These are phyloP conservation scores for Diplolepis rosae DNA, from an alignment of 2,888 invertebrate species.

Conservation along the genomic window DNA sequence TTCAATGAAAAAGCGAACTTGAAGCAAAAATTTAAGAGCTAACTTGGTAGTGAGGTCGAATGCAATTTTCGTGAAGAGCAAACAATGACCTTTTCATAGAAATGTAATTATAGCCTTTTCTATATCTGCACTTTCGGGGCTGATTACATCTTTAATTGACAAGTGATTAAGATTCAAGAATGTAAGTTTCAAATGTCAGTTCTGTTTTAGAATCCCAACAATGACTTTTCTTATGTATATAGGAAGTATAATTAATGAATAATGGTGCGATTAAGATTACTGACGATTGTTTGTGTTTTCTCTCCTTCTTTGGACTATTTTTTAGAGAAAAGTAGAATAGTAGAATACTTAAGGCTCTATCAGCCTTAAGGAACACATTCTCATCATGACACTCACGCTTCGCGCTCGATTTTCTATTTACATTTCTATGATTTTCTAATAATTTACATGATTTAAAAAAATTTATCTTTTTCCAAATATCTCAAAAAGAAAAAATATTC, in stretches of 20 bases:
- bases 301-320: not conserved
- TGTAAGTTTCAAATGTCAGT: not conserved
- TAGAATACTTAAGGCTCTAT: too few relatives aligned
- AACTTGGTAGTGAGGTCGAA: not conserved
- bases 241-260: not conserved
- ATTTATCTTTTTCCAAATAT: too few relatives aligned
- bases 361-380: too few relatives aligned
- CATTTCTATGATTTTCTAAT: too few relatives aligned
- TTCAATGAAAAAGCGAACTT: not conserved
- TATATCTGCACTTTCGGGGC: not conserved
- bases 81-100: not conserved
- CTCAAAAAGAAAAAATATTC: too few relatives aligned
- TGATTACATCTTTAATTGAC: conserved; percentile 6
- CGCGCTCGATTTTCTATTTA: too few relatives aligned
- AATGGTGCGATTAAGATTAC: not conserved
- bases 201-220: conserved; percentile 14
- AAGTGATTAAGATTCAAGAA: conserved; percentile 10
- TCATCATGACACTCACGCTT: too few relatives aligned
- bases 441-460: too few relatives aligned
- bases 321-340: not conserved
- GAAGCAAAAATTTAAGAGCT: not conserved
- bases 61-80: not conserved
- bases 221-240: not conserved
- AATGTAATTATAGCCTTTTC: not conserved
- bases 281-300: not conserved